Conservation (phyloP, 2,888 invertebrate genomes). For the Tridacna gigas region DNA sequence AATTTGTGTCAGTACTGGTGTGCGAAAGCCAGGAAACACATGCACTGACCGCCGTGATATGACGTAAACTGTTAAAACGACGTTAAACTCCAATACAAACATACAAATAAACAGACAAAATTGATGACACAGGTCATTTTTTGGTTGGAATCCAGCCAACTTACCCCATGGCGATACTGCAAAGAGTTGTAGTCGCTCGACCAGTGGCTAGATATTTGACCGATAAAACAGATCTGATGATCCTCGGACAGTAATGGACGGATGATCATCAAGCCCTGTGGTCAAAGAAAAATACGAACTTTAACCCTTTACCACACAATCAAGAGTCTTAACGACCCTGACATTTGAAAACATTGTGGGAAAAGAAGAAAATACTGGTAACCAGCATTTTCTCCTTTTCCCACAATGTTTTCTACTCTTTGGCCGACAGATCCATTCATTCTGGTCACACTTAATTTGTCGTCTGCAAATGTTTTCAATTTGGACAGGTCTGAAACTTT, state of each 20-base stretch:
- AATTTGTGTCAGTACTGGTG: background rate
- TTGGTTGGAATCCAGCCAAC: background rate
- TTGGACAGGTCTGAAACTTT: too few species aligned
- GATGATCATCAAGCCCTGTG: conserved; percentile 13
- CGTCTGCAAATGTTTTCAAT: too few species aligned
- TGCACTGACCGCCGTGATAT: background rate
- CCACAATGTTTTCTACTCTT: too few species aligned
- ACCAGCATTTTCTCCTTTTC: too few species aligned
- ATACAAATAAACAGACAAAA: too few species aligned
- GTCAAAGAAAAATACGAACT: background rate
- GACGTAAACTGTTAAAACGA: background rate
- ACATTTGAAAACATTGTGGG: too few species aligned
- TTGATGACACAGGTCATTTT: too few species aligned
- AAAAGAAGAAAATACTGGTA: too few species aligned
- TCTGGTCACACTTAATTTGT: too few species aligned
- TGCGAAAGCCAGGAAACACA: background rate
- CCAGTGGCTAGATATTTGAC: conserved; percentile 11
- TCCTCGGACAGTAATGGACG: conserved; percentile 22
- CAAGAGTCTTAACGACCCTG: too few species aligned
- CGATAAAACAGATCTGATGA: conserved; percentile 21
- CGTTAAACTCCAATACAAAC: background rate
- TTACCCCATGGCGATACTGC: conserved; percentile 48
- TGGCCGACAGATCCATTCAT: too few species aligned
- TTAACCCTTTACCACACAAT: too few species aligned
- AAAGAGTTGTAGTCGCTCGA: conserved; percentile 13